Evolutionary conservation across 2,113 vertebrate genomes (phyloP).

Genomic region (Aspidoscelis tigris): DNA sequence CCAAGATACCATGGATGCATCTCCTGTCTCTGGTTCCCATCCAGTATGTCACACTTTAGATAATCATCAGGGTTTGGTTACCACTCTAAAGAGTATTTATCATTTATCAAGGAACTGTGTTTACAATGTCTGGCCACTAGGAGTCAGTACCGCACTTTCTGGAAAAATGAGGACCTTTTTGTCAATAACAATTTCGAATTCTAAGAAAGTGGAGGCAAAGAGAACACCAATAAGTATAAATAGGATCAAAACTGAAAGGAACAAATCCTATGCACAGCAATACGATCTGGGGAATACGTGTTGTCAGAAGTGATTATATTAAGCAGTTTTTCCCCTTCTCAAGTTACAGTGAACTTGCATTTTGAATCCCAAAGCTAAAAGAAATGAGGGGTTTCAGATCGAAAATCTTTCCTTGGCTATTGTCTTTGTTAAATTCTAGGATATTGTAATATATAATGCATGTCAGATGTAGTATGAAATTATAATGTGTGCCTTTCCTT

Average conservation of each 20-base stretch:
- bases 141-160: slow-evolving; percentile 63
- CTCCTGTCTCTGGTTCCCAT: slow-evolving; percentile 50
- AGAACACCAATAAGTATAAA: slow-evolving; percentile 53
- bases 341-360: slow-evolving; percentile 18
- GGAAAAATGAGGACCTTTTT: neutral
- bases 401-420: neutral
- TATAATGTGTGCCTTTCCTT: too few relatives aligned
- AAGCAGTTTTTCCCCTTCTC: slow-evolving; percentile 27
- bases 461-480: too few relatives aligned
- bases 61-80: slow-evolving; percentile 41
- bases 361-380: neutral
- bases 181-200: slow-evolving; percentile 37
- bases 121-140: slow-evolving; percentile 48
- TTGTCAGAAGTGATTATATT: slow-evolving; percentile 57
- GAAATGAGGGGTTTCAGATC: neutral
- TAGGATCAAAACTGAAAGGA: slow-evolving; percentile 40
- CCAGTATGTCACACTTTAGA: slow-evolving; percentile 32
- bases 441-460: neutral
- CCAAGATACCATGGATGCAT: slow-evolving; percentile 26
- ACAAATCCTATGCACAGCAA: neutral
- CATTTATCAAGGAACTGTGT: neutral
- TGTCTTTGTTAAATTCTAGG: neutral
- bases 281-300: slow-evolving; percentile 38
- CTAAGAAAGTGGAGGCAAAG: slow-evolving; percentile 17
- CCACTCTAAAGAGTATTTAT: slow-evolving; percentile 11